A percentile compares a stretch with the other conserved stretches of the same genome.
Evolutionary conservation across 2,113 vertebrate genomes (phyloP).

Genomic region (Crotophaga sulcirostris): DNA sequence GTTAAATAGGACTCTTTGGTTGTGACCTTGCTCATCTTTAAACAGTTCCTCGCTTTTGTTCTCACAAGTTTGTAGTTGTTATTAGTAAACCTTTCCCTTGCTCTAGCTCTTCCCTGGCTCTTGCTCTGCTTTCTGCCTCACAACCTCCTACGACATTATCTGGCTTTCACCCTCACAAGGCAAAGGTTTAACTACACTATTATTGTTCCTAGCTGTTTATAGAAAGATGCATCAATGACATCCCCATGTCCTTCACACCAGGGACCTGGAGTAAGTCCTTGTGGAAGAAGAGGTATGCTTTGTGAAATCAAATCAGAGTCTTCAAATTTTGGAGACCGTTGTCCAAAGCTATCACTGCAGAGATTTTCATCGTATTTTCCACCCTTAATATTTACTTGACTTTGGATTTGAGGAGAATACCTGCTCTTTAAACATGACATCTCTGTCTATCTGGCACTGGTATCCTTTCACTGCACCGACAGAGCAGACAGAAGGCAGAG

Average conservation of each 20-base stretch:
- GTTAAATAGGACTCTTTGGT: not conserved
- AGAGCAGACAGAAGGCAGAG: not conserved
- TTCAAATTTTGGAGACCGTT: not conserved
- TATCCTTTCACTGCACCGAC: not conserved
- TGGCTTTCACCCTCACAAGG: not conserved
- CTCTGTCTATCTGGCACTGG: not conserved
- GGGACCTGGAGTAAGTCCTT: fast-evolving
- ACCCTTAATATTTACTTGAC: not conserved
- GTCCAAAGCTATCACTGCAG: not conserved
- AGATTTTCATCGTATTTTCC: not conserved
- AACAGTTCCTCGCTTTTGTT: not conserved
- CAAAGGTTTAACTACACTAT: not conserved
- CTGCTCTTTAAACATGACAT: not conserved
- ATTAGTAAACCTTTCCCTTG: not conserved
- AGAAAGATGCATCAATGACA: not conserved
- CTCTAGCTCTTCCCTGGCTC: not conserved
- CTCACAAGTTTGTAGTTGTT: not conserved
- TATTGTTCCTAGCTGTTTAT: not conserved
- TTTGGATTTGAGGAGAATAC: not conserved
- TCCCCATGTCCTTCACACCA: not conserved
- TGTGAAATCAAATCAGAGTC: not conserved
- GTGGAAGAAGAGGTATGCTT: not conserved
- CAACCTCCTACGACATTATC: not conserved
- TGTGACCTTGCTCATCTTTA: not conserved
- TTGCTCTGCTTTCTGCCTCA: not conserved